A percentile compares a stretch with the other conserved stretches of the same genome.
phyloP scores from a whole-genome alignment of 2,888 invertebrate species.

The Timandra comae region DNA sequence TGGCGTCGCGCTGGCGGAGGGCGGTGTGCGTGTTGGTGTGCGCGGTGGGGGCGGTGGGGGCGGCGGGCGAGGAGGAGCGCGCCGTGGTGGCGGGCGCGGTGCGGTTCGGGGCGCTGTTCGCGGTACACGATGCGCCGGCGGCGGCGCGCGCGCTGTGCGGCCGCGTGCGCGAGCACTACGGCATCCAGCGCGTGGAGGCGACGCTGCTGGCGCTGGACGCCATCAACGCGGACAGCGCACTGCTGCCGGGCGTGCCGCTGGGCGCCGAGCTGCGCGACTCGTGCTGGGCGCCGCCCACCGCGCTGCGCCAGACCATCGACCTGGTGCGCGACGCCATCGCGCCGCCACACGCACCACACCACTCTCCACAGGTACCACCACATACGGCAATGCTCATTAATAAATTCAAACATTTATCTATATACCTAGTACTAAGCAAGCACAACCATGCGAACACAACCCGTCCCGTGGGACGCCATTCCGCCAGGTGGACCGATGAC shows the following conservation, averaged over 20 bases:
- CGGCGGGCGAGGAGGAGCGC: constrained; percentile 38
- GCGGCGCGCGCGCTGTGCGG: constrained; percentile 34
- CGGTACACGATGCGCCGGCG: constrained; percentile 72
- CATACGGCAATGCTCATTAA: constrained; percentile 3
- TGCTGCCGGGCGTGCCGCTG: constrained; percentile 72
- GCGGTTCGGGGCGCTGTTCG: constrained; percentile 76
- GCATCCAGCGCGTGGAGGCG: constrained; percentile 82
- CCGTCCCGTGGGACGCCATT: too few species aligned
- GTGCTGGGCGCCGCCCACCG: constrained; percentile 89
- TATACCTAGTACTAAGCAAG: too few species aligned
- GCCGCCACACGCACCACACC: constrained; percentile 28
- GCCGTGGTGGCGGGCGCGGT: constrained; percentile 61
- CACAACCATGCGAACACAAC: too few species aligned
- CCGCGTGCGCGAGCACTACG: constrained; percentile 82
- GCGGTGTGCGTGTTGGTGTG: constrained; percentile 35
- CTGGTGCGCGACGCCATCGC: constrained; percentile 82
- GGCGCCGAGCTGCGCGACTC: constrained; percentile 87
- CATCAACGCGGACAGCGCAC: constrained; percentile 76
- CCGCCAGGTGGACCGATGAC: too few species aligned
- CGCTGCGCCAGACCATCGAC: constrained; percentile 86
- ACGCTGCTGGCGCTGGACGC: constrained; percentile 78
- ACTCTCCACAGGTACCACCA: constrained; percentile 9
- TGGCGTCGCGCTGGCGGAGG: not conserved
- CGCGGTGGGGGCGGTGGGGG: constrained; percentile 26
- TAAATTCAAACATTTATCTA: too few species aligned